Base-by-base conservation (phyloP, 2,888 invertebrate genomes). In the Zygogramma bicolorata region DNA sequence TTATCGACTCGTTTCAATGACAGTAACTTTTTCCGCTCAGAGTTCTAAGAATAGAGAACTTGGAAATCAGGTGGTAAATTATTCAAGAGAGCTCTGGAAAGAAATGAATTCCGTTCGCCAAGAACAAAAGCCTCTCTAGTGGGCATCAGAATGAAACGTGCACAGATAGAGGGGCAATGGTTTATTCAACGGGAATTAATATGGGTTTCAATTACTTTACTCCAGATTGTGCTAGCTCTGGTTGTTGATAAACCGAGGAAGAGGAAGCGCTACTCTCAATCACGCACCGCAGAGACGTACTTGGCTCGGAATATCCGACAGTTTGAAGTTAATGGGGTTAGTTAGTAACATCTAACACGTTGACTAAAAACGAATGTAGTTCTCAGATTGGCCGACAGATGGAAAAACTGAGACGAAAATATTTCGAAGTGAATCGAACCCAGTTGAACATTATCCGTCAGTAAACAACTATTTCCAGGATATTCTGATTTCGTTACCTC, bases 171-270 rank as follows among this genome's bases (percentile, higher is more conserved):
- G 79, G 78, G 79, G 75, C 75, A 76, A 74, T 85, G 85, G 84
- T 85, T 85, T 85, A 85, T 85, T 85, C 85, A 85, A 79, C 75
- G 78, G 77, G 81, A 81, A 83, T 82, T 81, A 81, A 75, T 76
- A 79, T 74, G 75, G 76, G 75, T 78, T 80, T 79, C 79, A 84
- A 79, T 79, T 79, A 79, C 79, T 78, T 79, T 78, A 78, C 75
- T 77, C 68, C 72, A 65, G 71, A 68, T 63, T 63, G 63, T 62
- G 62, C 62, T 5, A 62, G 15, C 62, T 42, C 42, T 62, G 40
- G 62, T 27, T 40, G 62, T 63, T 63, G 49, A 63, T 63, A 49
- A 63, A 63, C 34, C 61, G 38, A 61, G 61, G n/a, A 46, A 31
- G 46, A 63, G 49, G 5, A 46, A 63, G 46, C 63, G 22, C 49